Base-by-base conservation (phyloP, 1,140 invertebrate species). In the Prorops nasuta region DNA sequence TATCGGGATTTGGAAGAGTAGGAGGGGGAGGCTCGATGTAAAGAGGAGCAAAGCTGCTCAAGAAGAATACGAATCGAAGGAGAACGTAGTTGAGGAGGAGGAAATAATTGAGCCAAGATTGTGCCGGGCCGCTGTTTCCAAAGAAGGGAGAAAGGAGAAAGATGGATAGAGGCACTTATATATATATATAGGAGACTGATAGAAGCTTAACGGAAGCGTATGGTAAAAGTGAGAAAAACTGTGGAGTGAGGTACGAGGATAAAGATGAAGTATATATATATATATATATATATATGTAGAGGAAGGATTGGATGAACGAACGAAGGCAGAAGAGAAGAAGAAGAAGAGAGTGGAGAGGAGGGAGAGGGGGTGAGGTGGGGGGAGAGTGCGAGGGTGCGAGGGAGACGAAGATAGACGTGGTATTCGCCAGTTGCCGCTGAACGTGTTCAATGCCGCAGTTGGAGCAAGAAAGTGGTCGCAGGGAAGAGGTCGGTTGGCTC, bases 361-460 rank as follows among this genome's bases (percentile, higher is more conserved):
- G 14, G 19, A 35, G 35, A 42, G 28, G 31, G 48, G 32, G 20
- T 31, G 14, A 41, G 24, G 34, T 41, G 21, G 34, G 34, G 37
- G 35, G 21, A 21, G 20, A 40, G 28, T 22, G 14, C 32, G 9
- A 18, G 15, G 18, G 41, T 1, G 14, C 15, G 44, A 62, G 36
- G 10, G 35, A 46, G 59, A 28, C 20, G 43, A 37, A 28, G 44
- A 54, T 43, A 57, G 38, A 44, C 57, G 63, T 64, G 66, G 72
- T 71, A 75, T 74, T 76, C 67, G 71, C 71, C 75, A 77, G 74
- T 74, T 77, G 75, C 72, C 73, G 70, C 69, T 72, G 69, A 74
- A 73, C 68, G 72, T 76, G 71, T 74, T 73, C 70, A 72, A 73
- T 75, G 71, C 71, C 70, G 71, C 57, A 57, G 66, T 69, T 60